Evolutionary conservation across 2,797 vertebrate species (phyloP).

Genomic region (Thunnus albacares): DNA sequence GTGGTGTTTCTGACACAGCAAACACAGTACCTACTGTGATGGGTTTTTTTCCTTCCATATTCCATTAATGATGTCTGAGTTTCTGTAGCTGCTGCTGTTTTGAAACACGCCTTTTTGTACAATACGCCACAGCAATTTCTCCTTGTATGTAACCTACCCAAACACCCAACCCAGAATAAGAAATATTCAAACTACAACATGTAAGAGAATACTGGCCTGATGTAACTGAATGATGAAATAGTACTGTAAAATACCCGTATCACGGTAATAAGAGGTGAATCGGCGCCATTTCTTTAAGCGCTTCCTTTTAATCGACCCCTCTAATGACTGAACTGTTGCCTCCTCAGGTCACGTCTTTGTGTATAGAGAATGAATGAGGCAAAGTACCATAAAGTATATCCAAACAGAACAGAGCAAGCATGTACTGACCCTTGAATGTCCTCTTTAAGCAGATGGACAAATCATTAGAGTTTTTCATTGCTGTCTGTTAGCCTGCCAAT

Average conservation of each 20-base stretch:
- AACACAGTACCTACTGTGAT: not conserved
- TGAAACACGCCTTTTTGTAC: not conserved
- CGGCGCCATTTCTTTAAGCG: not conserved
- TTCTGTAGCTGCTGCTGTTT: not conserved
- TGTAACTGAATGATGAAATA: not conserved
- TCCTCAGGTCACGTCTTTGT: slow-evolving; percentile 2
- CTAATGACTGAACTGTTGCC: not conserved
- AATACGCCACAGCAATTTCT: not conserved
- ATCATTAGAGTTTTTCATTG: slow-evolving; percentile 74
- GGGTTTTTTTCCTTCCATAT: not conserved
- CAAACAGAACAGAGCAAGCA: slow-evolving; percentile 28
- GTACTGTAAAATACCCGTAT: not conserved
- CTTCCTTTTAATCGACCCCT: slow-evolving; percentile 2
- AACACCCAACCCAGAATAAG: not conserved
- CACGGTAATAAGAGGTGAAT: not conserved
- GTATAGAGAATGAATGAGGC: slow-evolving; percentile 15
- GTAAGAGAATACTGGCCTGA: not conserved
- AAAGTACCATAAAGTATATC: slow-evolving; percentile 25
- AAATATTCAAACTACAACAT: not conserved
- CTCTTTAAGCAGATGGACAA: slow-evolving; percentile 77
- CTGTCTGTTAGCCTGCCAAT: slow-evolving; percentile 66
- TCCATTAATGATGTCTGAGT: not conserved
- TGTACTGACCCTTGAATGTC: slow-evolving; percentile 70
- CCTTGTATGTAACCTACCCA: not conserved
- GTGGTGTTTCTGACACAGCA: not conserved